A percentile compares a stretch with the other conserved stretches of the same genome.
phyloP scores from a whole-genome alignment of 2,113 vertebrate species.

The Microtus montanus region DNA sequence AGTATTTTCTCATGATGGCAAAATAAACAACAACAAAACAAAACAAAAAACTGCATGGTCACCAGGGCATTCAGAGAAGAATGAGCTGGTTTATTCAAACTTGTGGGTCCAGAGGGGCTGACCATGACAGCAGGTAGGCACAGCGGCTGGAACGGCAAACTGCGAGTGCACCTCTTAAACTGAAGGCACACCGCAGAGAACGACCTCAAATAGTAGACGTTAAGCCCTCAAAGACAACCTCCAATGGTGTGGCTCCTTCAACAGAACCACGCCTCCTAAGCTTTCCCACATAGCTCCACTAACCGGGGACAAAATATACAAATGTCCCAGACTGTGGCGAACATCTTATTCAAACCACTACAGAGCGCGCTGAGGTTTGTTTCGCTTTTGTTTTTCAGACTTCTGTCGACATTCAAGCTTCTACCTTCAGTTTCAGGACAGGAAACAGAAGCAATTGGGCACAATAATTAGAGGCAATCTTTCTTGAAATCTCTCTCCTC shows the following conservation, averaged over 20 bases:
- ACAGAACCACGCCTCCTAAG: background rate
- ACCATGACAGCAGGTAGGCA: background rate
- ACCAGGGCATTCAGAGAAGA: conserved; percentile 31
- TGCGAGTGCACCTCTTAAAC: background rate
- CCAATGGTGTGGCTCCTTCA: background rate
- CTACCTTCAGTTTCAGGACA: background rate
- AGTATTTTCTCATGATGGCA: background rate
- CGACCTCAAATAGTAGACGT: background rate
- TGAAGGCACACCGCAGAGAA: background rate
- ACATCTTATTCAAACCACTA: background rate
- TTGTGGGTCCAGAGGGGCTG: background rate
- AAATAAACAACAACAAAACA: too few relatives aligned
- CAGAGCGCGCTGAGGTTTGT: background rate
- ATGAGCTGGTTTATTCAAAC: background rate
- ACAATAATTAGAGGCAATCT: background rate
- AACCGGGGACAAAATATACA: too few relatives aligned
- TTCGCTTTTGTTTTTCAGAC: background rate
- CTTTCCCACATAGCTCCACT: background rate
- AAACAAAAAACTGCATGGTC: background rate
- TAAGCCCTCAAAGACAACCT: background rate
- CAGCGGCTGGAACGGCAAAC: background rate
- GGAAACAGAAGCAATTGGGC: background rate
- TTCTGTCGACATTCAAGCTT: background rate
- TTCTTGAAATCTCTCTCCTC: background rate
- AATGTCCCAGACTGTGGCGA: background rate